These are phyloP conservation scores for Neolamprologus multifasciatus DNA, from an alignment of 2,797 vertebrate species.

Conservation along the genomic window DNA sequence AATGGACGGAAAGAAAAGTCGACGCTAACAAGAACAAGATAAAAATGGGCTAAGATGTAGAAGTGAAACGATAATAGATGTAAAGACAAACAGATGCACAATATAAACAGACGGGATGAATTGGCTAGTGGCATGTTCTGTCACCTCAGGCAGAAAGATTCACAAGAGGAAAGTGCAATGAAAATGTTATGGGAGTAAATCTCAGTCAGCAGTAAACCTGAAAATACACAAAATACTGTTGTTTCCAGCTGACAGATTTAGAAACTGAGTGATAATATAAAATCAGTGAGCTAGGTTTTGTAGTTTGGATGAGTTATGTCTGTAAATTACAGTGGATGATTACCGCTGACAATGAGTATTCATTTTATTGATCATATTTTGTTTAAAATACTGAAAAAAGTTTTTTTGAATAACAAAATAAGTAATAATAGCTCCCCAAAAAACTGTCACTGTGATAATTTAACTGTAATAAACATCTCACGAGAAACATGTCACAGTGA, in stretches of 20 bases:
- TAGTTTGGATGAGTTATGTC: background rate
- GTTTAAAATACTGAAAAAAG: background rate
- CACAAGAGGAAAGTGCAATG: background rate
- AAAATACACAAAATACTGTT: background rate
- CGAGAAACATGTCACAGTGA: background rate
- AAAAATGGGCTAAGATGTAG: background rate
- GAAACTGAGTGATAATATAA: background rate
- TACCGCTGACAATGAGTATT: background rate
- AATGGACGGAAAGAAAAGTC: background rate
- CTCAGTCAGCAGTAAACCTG: background rate
- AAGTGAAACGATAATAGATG: background rate
- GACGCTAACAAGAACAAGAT: background rate
- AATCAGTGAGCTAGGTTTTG: background rate
- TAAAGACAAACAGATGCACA: background rate
- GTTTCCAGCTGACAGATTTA: background rate
- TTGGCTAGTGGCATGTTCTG: constrained; percentile 1
- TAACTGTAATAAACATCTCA: background rate
- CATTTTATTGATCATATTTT: background rate
- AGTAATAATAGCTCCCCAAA: background rate
- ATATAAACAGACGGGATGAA: background rate
- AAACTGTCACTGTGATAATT: background rate
- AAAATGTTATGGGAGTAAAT: background rate
- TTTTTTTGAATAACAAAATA: background rate
- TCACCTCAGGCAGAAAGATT: constrained; percentile 5
- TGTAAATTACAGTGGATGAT: background rate